These are phyloP conservation scores for Agrenia bidenticulata DNA, from an alignment of 2,888 invertebrate genomes.

Conservation along the genomic window DNA sequence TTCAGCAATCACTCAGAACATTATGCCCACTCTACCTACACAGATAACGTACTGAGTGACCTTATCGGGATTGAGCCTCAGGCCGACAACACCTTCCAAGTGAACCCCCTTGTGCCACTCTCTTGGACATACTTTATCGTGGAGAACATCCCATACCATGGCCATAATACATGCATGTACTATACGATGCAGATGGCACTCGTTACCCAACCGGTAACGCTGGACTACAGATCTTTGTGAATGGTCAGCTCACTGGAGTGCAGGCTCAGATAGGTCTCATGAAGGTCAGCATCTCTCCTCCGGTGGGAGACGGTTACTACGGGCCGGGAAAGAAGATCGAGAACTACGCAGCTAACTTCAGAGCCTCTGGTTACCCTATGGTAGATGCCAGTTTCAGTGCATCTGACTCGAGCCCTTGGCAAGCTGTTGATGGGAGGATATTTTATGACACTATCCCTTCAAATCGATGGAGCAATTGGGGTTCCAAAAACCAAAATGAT, in stretches of 20 bases:
- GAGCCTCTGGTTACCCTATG: slow-evolving; percentile 41
- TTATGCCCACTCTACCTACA: slow-evolving; percentile 50
- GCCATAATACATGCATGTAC: slow-evolving; percentile 44
- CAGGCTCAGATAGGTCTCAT: slow-evolving; percentile 32
- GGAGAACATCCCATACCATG: slow-evolving; percentile 48
- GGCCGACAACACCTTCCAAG: slow-evolving; percentile 34
- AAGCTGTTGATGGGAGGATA: slow-evolving; percentile 46
- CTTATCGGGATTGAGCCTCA: slow-evolving; percentile 46
- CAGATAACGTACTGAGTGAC: slow-evolving; percentile 47
- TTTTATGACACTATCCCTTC: slow-evolving; percentile 46
- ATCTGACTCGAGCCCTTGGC: slow-evolving; percentile 41
- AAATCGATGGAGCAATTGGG: slow-evolving; percentile 49
- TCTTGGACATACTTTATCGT: slow-evolving; percentile 41
- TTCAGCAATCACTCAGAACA: slow-evolving; percentile 45
- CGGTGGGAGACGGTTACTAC: slow-evolving; percentile 15
- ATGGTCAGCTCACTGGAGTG: slow-evolving; percentile 29
- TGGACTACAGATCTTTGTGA: slow-evolving; percentile 43
- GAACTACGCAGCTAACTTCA: slow-evolving; percentile 46
- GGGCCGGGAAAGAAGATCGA: slow-evolving; percentile 33
- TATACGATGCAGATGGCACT: slow-evolving; percentile 45
- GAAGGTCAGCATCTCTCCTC: slow-evolving; percentile 31
- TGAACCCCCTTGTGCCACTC: slow-evolving; percentile 39
- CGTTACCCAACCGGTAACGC: slow-evolving; percentile 33
- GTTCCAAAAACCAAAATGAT: slow-evolving; percentile 25
- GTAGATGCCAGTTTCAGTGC: slow-evolving; percentile 38